Base-by-base conservation (phyloP, 1,140 invertebrate genomes). In the Brachionus paranguensis region DNA sequence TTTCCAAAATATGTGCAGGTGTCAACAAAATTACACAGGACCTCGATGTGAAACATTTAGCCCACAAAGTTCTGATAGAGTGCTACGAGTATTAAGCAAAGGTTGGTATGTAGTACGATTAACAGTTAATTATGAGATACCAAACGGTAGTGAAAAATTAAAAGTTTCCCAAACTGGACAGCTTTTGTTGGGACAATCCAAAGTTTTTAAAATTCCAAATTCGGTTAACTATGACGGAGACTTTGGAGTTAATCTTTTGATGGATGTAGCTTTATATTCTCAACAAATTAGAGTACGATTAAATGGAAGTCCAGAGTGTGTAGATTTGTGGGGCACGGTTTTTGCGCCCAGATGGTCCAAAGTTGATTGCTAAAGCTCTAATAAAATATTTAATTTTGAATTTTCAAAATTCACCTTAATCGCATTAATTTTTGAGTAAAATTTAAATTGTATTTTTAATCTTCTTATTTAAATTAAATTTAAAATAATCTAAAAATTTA, bases 121-220 rank as follows among this genome's bases (percentile, higher is more conserved):
- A 64, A 60, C n/a, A 6, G 11, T 81, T 37, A 64, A 20, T 17
- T 81, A 81, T 37, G 78, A 81, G n/a, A 24, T 64, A 20, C 53
- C 8, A 47, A 37, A 24, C 17, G 78, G 17, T 10, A 14, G 4
- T 10, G 41, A 41, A 14, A 81, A 81, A 47, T 5, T 37, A 11
- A 24, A 43, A 17, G 41, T 81, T 11, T 37, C 53, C 14, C 50
- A 81, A 81, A 81, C 53, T 41, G 78, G 20, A 47, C n/a, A 24
- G 24, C 55, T 81, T 81, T 60, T 68, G 37, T 11, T 68, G 0
- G 78, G 78, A 11, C 78, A 81, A 47, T 17, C 24, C 2, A 64
- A 81, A 60, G n/a, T 43, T 43, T 81, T 81, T 68, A 64, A n/a
- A 24, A 81, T 81, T 81, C 78, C 78, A 11, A 43, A 81, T 24